Base-by-base conservation (phyloP, 2,797 vertebrate species). In the Mareca strepera region DNA sequence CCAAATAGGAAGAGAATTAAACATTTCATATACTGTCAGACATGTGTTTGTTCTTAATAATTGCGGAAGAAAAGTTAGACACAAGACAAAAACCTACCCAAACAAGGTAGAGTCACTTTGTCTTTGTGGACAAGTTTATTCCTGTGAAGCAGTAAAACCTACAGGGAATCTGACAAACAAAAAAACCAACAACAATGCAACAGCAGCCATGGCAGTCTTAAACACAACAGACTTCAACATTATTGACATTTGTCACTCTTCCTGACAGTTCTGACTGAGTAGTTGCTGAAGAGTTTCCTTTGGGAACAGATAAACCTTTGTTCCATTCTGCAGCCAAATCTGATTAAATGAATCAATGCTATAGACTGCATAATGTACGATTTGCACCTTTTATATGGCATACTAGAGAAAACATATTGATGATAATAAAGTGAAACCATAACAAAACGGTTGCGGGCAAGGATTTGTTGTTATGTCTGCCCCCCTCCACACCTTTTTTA, bases 261-360 rank as follows among this genome's bases (percentile, higher is more conserved):
- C 22, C 46, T 48, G 46, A 48, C 46, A 13, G 46, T 25, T 48
- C 22, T 48, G 46, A 48, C 46, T 48, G 46, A 48, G 12, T 48
- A 75, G 20, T 11, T 88, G 91, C 15, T 90, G 31, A 82, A 78
- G 70, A 73, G 23, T 25, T 72, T 75, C 23, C 41, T 55, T 52
- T 91, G 14, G 52, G 37, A 86, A 83, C 4, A 82, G 15, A 84
- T 14, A 77, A 8, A 56, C 37, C 6, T 91, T 63, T 86, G 17
- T n/a, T 73, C 33, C 31, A 73, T 0, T 0, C 7, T 18, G 21
- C 31, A 52, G 59, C 4, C 64, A 86, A 68, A 75, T 37, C 3
- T 21, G 7, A 66, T 58, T 63, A 80, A 85, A 73, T 23, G 8
- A 85, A 44, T 41, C 74, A 7, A 17, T 4, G 1, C 25, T 77